Conservation (phyloP, 2,797 vertebrate genomes). For the Helicolenus hilgendorfi region DNA sequence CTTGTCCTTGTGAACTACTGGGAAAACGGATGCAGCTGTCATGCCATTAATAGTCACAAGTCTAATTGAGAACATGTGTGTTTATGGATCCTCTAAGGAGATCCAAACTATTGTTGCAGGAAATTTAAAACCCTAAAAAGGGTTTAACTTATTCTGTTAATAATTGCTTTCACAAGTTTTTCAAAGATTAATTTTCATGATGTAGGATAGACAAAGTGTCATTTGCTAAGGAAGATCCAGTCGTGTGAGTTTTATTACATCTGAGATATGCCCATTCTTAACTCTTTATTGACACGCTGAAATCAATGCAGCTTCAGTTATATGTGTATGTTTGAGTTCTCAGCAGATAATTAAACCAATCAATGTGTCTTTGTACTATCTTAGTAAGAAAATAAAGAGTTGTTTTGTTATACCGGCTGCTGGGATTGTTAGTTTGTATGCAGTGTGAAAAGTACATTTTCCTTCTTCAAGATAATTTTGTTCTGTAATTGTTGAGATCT, state of each 20-base stretch:
- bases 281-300: neutral
- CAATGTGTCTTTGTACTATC: neutral
- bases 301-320: neutral
- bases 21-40: neutral
- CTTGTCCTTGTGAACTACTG: neutral
- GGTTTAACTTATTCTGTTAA: neutral
- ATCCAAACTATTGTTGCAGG: neutral
- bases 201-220: neutral
- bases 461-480: neutral
- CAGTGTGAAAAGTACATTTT: neutral
- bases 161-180: neutral
- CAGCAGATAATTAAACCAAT: neutral
- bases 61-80: neutral
- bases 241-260: slow-evolving; percentile 81
- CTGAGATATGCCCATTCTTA: neutral
- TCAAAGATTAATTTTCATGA: slow-evolving; percentile 6
- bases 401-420: neutral
- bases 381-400: slow-evolving; percentile 31
- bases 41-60: neutral
- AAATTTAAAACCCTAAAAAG: neutral
- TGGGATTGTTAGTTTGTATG: neutral
- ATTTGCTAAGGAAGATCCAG: neutral
- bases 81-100: neutral
- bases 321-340: slow-evolving; percentile 2
- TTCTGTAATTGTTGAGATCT: neutral